Evolutionary conservation across 1,140 invertebrate species (phyloP).

Genomic region (Hormaphis cornu): DNA sequence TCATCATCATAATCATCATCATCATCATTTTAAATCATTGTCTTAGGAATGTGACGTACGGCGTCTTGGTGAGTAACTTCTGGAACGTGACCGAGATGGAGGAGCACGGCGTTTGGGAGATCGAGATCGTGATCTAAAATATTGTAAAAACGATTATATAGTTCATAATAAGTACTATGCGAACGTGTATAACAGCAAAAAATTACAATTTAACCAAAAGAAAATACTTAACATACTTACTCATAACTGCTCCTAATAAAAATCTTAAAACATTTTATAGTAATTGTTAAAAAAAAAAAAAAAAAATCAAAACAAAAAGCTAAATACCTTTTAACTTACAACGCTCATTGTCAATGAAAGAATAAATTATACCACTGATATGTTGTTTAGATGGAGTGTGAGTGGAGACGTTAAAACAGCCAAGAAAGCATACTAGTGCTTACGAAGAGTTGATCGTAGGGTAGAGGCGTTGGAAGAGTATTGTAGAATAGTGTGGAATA

Average conservation of each 20-base stretch:
- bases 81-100: conserved; percentile 21
- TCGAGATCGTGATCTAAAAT: conserved; percentile 24
- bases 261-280: conserved; percentile 9
- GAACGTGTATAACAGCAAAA: too few relatives aligned
- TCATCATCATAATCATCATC: too few relatives aligned
- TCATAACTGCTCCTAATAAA: conserved; percentile 14
- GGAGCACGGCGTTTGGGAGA: conserved; percentile 20
- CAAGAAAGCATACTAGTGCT: conserved; percentile 27
- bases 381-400: conserved; percentile 32
- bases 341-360: conserved; percentile 23
- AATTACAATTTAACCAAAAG: neutral
- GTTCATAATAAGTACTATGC: neutral
- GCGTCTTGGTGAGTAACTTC: conserved; percentile 22
- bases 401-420: conserved; percentile 32
- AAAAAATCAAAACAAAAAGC: conserved; percentile 29
- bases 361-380: conserved; percentile 25
- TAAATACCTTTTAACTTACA: conserved; percentile 31
- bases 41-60: conserved; percentile 29
- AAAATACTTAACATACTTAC: neutral
- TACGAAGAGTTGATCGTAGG: conserved; percentile 30
- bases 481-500: conserved; percentile 32
- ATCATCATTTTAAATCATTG: neutral
- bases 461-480: conserved; percentile 29
- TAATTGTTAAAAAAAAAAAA: conserved; percentile 24
- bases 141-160: neutral